Conservation (phyloP, 1,140 invertebrate genomes). For the Thalassaphorura encarpata region DNA sequence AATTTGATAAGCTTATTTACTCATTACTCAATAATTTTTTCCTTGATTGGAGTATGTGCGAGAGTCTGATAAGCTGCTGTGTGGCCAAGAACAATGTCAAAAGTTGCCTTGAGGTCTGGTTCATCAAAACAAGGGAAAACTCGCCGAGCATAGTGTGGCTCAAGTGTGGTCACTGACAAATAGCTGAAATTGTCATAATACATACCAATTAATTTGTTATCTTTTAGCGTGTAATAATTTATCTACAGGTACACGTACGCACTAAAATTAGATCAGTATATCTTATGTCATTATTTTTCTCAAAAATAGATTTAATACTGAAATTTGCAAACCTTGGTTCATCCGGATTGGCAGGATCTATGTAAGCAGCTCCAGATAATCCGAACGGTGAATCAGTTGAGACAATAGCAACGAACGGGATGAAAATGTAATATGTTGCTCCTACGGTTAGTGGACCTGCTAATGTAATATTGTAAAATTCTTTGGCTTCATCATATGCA, state of each 20-base stretch:
- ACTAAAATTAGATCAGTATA: too few relatives aligned
- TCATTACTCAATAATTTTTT: too few relatives aligned
- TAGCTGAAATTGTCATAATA: too few relatives aligned
- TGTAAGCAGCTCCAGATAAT: neutral
- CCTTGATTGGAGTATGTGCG: neutral
- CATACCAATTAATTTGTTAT: too few relatives aligned
- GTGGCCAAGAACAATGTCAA: conserved; percentile 40
- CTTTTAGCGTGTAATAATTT: too few relatives aligned
- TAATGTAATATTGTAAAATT: neutral
- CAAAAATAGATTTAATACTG: too few relatives aligned
- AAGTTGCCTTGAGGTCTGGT: conserved; percentile 47
- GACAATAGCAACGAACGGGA: neutral
- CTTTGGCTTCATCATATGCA: neutral
- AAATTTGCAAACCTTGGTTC: too few relatives aligned
- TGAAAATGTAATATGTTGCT: neutral
- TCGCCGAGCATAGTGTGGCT: conserved; percentile 46
- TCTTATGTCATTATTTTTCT: too few relatives aligned
- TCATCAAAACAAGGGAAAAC: conserved; percentile 56
- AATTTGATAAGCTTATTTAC: too few relatives aligned
- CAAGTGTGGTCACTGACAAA: conserved; percentile 41
- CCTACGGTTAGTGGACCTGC: neutral
- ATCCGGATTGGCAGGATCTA: neutral
- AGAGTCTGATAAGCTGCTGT: neutral
- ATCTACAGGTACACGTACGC: neutral
- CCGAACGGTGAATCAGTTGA: neutral